Percentiles rank a stretch among this genome's conserved stretches.
Evolutionary conservation across 2,888 invertebrate genomes (phyloP).

Genomic region (Anodontia alba): DNA sequence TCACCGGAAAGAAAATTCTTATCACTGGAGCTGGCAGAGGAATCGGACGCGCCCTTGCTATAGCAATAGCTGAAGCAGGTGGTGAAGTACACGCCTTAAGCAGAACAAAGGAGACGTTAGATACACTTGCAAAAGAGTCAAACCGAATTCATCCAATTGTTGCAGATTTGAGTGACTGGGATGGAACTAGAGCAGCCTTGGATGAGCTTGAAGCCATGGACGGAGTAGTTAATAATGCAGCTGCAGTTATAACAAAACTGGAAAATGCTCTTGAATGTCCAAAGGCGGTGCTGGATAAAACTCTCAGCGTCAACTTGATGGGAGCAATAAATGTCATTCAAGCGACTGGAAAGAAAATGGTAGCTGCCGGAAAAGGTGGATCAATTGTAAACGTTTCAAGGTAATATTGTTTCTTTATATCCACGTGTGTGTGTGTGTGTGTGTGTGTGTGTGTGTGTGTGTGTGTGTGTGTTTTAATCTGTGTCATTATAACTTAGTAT

Average conservation of each 20-base stretch:
- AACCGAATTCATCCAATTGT: background rate
- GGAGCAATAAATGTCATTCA: conserved; percentile 92
- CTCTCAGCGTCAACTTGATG: conserved; percentile 91
- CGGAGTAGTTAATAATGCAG: background rate
- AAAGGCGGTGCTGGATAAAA: conserved; percentile 90
- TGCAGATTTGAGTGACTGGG: background rate
- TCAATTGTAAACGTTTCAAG: conserved; percentile 94
- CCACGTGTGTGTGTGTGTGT: no score
- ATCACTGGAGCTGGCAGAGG: background rate
- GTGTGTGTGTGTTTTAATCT: no score
- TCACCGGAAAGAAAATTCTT: background rate
- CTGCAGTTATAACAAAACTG: no score
- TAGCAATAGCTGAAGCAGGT: background rate
- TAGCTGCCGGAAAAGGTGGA: conserved; percentile 89
- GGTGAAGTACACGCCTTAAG: background rate
- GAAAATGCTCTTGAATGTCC: conserved; percentile 88
- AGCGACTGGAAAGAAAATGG: conserved; percentile 90
- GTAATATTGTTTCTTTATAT: no score
- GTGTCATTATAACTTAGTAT: no score
- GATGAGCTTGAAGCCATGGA: background rate
- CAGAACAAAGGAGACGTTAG: background rate
- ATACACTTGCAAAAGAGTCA: background rate
- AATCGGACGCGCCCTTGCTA: background rate
- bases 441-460: no score
- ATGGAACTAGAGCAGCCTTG: background rate